Base-by-base conservation (phyloP, 2,797 vertebrate species). In the Lemur catta region DNA sequence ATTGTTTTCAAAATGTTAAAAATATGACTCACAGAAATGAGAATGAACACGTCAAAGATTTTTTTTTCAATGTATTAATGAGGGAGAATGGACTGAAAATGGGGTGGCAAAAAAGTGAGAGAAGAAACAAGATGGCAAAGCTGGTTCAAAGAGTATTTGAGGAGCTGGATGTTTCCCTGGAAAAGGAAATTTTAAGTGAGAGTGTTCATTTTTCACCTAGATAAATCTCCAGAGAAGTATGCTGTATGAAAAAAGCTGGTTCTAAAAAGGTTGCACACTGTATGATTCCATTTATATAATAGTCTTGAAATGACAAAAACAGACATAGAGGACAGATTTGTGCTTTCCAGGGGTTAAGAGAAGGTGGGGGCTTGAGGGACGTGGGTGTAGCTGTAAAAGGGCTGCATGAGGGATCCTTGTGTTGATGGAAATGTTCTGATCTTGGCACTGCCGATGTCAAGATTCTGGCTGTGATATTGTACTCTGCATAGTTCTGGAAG, bases 1-100 rank as follows among this genome's bases (percentile, higher is more conserved):
- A 78, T 14, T 72, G 80, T 93, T 93, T 89, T 67, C 57, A 85
- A 81, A 59, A 80, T 61, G 48, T 90, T 90, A 80, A 65, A 90
- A 57, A 78, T 57, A 65, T 63, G 35, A 67, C 46, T 85, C 57
- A 41, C 84, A 61, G 17, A 90, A 67, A 85, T 55, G 74, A 93
- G 30, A 95, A 89, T 3, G 15, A 84, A 72, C 22, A 65, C 22
- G 24, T 43, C 30, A 74, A 80, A 72, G 12, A n/a, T 84, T 69
- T 80, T 80, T 80, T 65, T 71, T n/a, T 28, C 33, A 79, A 48
- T 33, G 79, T 14, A 79, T 55, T 9, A 81, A 10, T 41, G 55
- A 78, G n/a, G 55, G 55, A 65, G 48, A 50, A 50, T 50, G 50
- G 50, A 17, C 15, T 50, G 50, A 17, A 50, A 50, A 17, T 15